Base-by-base conservation (phyloP, 2,113 vertebrate species). In the Pituophis catenifer region DNA sequence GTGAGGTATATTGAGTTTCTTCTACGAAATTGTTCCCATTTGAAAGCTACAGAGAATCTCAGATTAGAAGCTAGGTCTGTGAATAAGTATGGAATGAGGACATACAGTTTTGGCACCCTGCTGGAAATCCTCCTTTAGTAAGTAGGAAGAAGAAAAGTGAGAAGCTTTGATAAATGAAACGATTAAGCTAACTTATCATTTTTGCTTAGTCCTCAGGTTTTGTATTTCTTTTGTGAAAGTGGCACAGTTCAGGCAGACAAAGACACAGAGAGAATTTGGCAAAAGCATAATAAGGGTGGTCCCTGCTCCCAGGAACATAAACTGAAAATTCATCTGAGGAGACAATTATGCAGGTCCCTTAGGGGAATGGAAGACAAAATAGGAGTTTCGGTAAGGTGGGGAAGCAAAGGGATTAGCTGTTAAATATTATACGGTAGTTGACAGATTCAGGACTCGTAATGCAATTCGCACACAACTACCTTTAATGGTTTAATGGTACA, bases 401-500 rank as follows among this genome's bases (percentile, higher is more conserved):
- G 15, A 21, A 4, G 8, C 15, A 89, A 33, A 54, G 29, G 29
- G 5, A 17, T 10, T 55, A 57, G 15, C 26, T 53, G 50, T 53
- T 88, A 88, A 55, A 55, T 17, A 29, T 88, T 54, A 17, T 53
- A 33, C 8, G 2, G 86, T 87, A 29, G 86, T 8, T 81, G 86
- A 53, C 50, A 87, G 11, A 29, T 87, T 52, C 44, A 29, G 50
- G 86, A 87, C 33, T 89, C 17, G 13, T 86, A 90, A 59, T 90
- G n/a, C 59, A 86, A 93, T 29, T 93, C 11, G n/a, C 48, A 58
- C 8, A 53, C 38, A 81, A 55, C 55, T 86, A 87, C 29, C 21
- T 86, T 93, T 93, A 57, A 93, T 86, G 86, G 29, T 93, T 93
- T 93, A 90, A 93, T 86, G n/a, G 62, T 48, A 53, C 70, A 90